Conservation (phyloP, 2,113 vertebrate genomes). For the Eleginops maclovinus region DNA sequence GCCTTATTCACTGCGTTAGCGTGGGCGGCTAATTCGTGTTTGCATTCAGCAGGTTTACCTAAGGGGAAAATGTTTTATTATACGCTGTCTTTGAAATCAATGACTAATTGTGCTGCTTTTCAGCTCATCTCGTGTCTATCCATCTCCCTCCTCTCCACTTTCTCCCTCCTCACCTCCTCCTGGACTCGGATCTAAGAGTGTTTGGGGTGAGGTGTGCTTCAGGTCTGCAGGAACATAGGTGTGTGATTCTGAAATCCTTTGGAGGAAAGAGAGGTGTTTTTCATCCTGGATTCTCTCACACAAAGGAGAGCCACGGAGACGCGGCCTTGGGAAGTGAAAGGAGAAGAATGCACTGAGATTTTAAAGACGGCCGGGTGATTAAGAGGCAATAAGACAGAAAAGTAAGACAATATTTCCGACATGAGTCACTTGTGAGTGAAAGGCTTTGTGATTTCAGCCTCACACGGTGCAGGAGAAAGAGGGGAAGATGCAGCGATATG, state of each 20-base stretch:
- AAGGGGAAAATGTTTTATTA: slow-evolving; percentile 85
- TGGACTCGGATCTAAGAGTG: slow-evolving; percentile 24
- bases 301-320: too few species aligned
- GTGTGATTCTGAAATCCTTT: background rate
- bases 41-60: slow-evolving; percentile 87
- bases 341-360: slow-evolving; percentile 39
- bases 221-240: slow-evolving; percentile 2
- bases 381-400: slow-evolving; percentile 48
- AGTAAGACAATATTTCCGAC: slow-evolving; percentile 65
- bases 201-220: background rate
- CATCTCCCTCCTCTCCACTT: slow-evolving; percentile 31
- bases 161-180: background rate
- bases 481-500: slow-evolving; percentile 38
- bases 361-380: slow-evolving; percentile 44
- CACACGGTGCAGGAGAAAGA: slow-evolving; percentile 55
- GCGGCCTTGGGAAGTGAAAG: slow-evolving; percentile 41
- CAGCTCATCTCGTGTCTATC: slow-evolving; percentile 39
- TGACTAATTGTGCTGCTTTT: slow-evolving; percentile 82
- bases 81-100: slow-evolving; percentile 84
- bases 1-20: slow-evolving; percentile 82
- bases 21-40: slow-evolving; percentile 86
- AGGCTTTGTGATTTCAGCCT: slow-evolving; percentile 80
- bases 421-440: slow-evolving; percentile 78
- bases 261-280: background rate
- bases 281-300: too few species aligned